Percentiles rank a stretch among this genome's conserved stretches.
These are phyloP conservation scores for Bugula neritina DNA, from an alignment of 2,888 invertebrate genomes.

Conservation along the genomic window DNA sequence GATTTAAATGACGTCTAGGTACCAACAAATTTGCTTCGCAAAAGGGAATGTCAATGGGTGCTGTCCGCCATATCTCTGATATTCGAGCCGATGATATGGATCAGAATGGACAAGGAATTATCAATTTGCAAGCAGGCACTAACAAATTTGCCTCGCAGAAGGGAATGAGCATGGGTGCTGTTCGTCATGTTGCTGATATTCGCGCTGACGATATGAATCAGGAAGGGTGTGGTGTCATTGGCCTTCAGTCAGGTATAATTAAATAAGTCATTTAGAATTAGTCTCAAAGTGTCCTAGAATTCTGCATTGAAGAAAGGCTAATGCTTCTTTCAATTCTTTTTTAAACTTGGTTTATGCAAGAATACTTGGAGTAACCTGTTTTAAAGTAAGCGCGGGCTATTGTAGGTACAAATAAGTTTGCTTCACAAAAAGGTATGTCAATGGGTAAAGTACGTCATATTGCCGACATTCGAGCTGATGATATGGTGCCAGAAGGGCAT, in stretches of 20 bases:
- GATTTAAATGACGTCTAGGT: constrained; percentile 32
- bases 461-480: constrained; percentile 48
- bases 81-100: constrained; percentile 46
- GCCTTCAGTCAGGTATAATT: constrained; percentile 24
- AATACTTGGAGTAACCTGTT: too few species aligned
- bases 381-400: too few species aligned
- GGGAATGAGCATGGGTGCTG: constrained; percentile 38
- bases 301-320: too few species aligned
- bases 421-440: constrained; percentile 48
- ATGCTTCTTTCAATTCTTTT: too few species aligned
- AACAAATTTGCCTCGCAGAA: constrained; percentile 30
- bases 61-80: constrained; percentile 46
- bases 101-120: constrained; percentile 40
- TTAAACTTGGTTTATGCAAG: too few species aligned
- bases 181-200: constrained; percentile 40
- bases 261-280: too few species aligned
- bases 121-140: constrained; percentile 46
- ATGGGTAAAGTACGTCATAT: constrained; percentile 47
- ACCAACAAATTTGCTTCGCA: constrained; percentile 49
- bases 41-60: constrained; percentile 48
- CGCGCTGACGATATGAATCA: constrained; percentile 28
- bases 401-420: constrained; percentile 45
- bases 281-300: too few species aligned
- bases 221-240: constrained; percentile 22
- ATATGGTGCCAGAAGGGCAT: constrained; percentile 39